A percentile compares a stretch with the other conserved stretches of the same genome.
Evolutionary conservation across 2,113 vertebrate species (phyloP).

Genomic region (Nycticorax nycticorax): DNA sequence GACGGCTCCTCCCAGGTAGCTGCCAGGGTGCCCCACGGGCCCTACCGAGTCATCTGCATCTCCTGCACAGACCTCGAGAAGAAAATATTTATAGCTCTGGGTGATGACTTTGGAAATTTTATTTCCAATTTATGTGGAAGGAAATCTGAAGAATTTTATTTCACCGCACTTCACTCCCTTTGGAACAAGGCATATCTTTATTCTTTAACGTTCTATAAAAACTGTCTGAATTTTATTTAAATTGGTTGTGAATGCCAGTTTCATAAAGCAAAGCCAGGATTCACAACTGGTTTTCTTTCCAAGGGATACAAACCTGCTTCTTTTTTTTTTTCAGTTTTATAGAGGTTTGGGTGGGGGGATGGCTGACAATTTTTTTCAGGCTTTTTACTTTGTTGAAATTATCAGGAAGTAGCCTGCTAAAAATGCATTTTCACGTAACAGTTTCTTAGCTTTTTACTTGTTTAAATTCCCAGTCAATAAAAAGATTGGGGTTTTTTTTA

Average conservation of each 20-base stretch:
- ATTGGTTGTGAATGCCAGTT: constrained; percentile 13
- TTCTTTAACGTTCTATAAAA: constrained; percentile 19
- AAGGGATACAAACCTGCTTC: neutral
- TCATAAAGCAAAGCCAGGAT: neutral
- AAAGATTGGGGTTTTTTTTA: neutral
- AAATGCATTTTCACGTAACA: neutral
- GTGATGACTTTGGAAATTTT: neutral
- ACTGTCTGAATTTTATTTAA: constrained; percentile 48
- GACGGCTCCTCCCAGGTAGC: neutral
- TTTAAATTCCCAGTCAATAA: neutral
- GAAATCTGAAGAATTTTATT: neutral
- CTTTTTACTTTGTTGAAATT: neutral
- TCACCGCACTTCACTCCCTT: neutral
- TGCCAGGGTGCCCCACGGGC: neutral
- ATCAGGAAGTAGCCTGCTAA: neutral
- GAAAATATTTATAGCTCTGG: neutral
- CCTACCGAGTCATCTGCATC: neutral
- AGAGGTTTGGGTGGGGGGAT: neutral
- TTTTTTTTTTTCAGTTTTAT: neutral
- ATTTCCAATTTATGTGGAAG: constrained; percentile 7
- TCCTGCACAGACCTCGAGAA: neutral
- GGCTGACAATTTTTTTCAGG: neutral
- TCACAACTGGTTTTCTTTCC: neutral
- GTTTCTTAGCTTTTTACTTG: neutral
- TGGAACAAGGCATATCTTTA: constrained; percentile 11